A percentile compares a stretch with the other conserved stretches of the same genome.
Conservation (phyloP, 2,113 vertebrate species). For the Corythaixoides concolor region DNA sequence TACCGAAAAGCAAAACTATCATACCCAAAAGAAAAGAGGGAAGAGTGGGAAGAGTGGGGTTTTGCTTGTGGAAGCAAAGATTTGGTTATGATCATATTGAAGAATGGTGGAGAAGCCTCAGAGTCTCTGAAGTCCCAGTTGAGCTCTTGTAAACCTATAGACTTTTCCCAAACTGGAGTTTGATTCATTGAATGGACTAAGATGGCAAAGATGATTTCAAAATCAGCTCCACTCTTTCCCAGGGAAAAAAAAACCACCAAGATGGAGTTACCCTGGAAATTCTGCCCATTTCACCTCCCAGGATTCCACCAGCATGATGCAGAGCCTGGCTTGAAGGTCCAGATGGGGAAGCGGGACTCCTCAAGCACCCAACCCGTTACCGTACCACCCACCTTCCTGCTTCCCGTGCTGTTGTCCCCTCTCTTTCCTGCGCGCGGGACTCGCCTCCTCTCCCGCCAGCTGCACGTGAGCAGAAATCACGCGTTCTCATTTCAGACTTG, state of each 20-base stretch:
- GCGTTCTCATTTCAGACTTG: background rate
- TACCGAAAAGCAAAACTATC: background rate
- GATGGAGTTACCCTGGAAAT: background rate
- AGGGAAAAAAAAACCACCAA: background rate
- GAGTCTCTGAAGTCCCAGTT: background rate
- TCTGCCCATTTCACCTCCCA: background rate
- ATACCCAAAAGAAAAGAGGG: background rate
- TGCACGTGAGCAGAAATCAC: rapidly evolving
- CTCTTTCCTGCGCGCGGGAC: rapidly evolving
- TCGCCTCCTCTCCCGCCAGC: background rate
- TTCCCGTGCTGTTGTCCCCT: rapidly evolving
- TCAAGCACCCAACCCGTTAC: rapidly evolving
- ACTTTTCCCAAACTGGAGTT: background rate
- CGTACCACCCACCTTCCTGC: rapidly evolving
- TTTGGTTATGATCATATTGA: background rate
- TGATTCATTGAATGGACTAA: background rate
- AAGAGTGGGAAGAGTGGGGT: background rate
- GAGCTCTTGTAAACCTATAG: background rate
- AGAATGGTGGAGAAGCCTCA: background rate
- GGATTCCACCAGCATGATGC: rapidly evolving
- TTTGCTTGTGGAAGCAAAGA: background rate
- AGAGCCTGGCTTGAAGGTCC: background rate
- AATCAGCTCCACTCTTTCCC: background rate
- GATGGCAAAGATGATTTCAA: background rate
- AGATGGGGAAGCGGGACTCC: background rate